phyloP scores from a whole-genome alignment of 2,797 vertebrate genomes.

The Chiloscyllium punctatum region DNA sequence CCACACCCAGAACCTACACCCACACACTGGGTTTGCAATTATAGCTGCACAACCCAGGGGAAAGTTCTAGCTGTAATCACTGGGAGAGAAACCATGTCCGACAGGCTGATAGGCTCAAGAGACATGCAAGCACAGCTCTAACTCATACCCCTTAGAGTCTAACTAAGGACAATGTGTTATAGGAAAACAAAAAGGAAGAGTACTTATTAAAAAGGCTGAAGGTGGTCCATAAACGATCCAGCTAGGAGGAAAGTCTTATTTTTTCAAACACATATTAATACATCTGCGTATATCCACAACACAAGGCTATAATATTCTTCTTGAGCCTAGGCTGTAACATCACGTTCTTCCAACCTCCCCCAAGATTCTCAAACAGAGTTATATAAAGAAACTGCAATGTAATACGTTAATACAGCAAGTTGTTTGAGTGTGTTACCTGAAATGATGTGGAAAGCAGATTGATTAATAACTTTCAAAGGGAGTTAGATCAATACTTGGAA shows the following conservation, averaged over 20 bases:
- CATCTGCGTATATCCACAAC: neutral
- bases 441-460: neutral
- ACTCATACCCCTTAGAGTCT: too few species aligned
- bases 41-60: neutral
- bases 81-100: neutral
- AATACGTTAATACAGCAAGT: neutral
- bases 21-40: neutral
- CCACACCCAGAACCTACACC: neutral
- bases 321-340: neutral
- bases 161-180: neutral
- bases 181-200: neutral
- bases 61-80: neutral
- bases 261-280: neutral
- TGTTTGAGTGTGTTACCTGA: neutral
- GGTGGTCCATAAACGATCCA: neutral
- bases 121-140: neutral
- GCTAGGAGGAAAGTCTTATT: neutral
- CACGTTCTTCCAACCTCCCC: neutral
- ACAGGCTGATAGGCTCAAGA: neutral
- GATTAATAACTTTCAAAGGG: neutral
- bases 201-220: neutral
- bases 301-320: neutral
- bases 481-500: too few species aligned
- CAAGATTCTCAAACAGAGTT: neutral
- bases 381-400: neutral